Base-by-base conservation (phyloP, 2,797 vertebrate species). In the Mormyrops attenuatus region DNA sequence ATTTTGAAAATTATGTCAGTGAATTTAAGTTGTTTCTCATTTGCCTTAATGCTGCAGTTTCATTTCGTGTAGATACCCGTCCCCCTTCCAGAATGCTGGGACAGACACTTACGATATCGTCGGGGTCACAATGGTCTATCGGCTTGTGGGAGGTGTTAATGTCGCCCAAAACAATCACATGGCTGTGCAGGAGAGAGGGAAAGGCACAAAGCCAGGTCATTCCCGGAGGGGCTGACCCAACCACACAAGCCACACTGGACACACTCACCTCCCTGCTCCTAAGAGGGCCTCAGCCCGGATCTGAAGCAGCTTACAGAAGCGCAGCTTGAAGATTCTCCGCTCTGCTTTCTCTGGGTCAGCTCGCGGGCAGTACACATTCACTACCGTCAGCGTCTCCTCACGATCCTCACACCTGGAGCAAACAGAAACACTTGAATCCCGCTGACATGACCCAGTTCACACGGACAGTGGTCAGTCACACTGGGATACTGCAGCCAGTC, bases 291-390 rank as follows among this genome's bases (percentile, higher is more conserved):
- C 96, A 47, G 97, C 97, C 52, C 97, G 95, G 85, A 91, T 89
- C 93, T 97, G 96, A 55, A 98, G 95, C 92, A 98, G 91, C 80
- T 90, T 95, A 93, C 97, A 98, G 93, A 98, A 98, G 69, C 95
- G 96, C 86, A 97, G 94, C 90, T 98, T 98, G 93, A 97, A 98
- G 52, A 90, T 92, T 89, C 96, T 96, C 3, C 97, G 93, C 87
- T 98, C 97, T 0, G 97, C 96, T 88, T 97, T 98, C 57, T 97
- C 97, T n/a, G 97, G 97, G 92, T 98, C 97, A 0, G 95, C 98
- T 0, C 97, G 96, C 0, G 97, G 98, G 90, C 97, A 98, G 91
- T 98, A 98, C 0, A 98, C 97, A 3, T 98, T 98, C 89, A 98
- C 96, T 13, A 98, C 85, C 0, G 96, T 96, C 84, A 98, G 87